A percentile compares a stretch with the other conserved stretches of the same genome.
Conservation (phyloP, 2,888 invertebrate genomes). For the Cosmorhoe ocellata region DNA sequence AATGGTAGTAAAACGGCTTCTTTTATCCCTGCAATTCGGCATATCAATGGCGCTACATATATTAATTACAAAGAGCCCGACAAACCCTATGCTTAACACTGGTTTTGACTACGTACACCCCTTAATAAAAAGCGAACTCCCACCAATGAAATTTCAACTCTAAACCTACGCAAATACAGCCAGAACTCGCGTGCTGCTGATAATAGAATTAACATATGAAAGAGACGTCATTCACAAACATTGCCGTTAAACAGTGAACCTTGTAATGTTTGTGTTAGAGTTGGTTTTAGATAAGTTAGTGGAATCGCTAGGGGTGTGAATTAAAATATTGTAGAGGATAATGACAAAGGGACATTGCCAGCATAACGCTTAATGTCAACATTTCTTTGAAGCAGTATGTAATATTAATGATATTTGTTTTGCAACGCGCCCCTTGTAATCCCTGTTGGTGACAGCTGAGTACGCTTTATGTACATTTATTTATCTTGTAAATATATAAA, state of each 20-base stretch:
- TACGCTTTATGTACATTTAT: constrained; percentile 22
- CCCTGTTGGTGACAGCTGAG: constrained; percentile 16
- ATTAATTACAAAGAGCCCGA: constrained; percentile 77
- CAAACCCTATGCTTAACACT: constrained; percentile 59
- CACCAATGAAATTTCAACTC: constrained; percentile 36
- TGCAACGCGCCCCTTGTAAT: constrained; percentile 29
- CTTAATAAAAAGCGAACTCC: constrained; percentile 47
- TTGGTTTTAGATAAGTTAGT: constrained; percentile 31
- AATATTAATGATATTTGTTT: constrained; percentile 46
- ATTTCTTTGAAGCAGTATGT: constrained; percentile 68
- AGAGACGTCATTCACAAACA: constrained; percentile 35
- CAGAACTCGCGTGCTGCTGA: constrained; percentile 36
- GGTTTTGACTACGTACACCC: constrained; percentile 66
- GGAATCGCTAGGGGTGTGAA: constrained; percentile 74
- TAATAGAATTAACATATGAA: constrained; percentile 63
- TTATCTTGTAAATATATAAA: constrained; percentile 17
- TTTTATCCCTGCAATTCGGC: constrained; percentile 56
- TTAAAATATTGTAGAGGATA: constrained; percentile 72
- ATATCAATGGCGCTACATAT: constrained; percentile 75
- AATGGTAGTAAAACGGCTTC: constrained; percentile 16
- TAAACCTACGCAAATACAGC: constrained; percentile 31
- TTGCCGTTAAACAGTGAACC: constrained; percentile 32
- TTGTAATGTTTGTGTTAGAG: constrained; percentile 29
- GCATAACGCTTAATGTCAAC: constrained; percentile 75
- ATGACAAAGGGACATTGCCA: constrained; percentile 47